A percentile compares a stretch with the other conserved stretches of the same genome.
phyloP scores from a whole-genome alignment of 2,797 vertebrate species.

The Poeciliopsis presidionis region DNA sequence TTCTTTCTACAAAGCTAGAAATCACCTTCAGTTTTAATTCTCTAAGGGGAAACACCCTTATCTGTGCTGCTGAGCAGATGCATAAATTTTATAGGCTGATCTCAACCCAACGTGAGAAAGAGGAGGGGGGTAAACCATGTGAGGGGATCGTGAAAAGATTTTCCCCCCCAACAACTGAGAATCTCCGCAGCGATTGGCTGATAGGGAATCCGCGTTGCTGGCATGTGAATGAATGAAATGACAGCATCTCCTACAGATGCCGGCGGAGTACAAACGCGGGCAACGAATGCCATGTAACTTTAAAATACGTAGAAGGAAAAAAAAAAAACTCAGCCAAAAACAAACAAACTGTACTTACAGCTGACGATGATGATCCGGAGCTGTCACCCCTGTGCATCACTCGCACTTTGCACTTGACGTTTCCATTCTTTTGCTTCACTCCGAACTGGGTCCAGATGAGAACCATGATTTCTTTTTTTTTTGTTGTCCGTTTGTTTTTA shows the following conservation, averaged over 20 bases:
- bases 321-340: neutral
- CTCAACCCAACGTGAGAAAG: conserved; percentile 27
- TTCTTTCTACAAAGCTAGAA: conserved; percentile 12
- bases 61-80: conserved; percentile 31
- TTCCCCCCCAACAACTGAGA: conserved; percentile 46
- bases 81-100: conserved; percentile 39
- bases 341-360: conserved; percentile 64
- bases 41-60: conserved; percentile 24
- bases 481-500: neutral
- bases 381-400: conserved; percentile 83
- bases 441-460: conserved; percentile 87
- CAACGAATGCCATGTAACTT: neutral
- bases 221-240: conserved; percentile 45
- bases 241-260: conserved; percentile 24
- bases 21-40: neutral
- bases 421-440: conserved; percentile 83
- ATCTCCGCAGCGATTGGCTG: conserved; percentile 66
- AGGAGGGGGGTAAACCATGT: neutral
- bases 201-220: conserved; percentile 3
- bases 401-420: conserved; percentile 84
- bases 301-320: neutral
- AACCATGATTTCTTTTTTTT: conserved; percentile 72
- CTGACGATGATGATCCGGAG: conserved; percentile 76
- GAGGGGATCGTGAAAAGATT: conserved; percentile 17
- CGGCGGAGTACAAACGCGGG: neutral